Base-by-base conservation (phyloP, 2,797 vertebrate species). In the Sebastes alutus region DNA sequence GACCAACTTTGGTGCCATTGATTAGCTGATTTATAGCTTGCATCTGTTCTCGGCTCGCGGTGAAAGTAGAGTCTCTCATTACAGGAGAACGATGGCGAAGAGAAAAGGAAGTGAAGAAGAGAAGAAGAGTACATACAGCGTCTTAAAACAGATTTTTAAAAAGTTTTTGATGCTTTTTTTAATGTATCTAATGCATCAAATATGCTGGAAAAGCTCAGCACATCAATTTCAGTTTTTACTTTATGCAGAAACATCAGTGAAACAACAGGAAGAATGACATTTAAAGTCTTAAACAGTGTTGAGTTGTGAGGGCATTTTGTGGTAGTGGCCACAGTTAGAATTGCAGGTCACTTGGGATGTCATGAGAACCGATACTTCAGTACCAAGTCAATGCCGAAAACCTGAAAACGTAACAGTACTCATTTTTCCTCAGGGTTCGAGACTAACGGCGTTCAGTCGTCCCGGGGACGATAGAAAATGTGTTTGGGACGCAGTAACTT, bases 1-100 rank as follows among this genome's bases (percentile, higher is more conserved):
- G 89, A 93, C 87, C 84, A 87, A 92, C 91, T 94, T 90, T 80
- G 84, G 84, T 82, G 75, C 89, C 88, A 92, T 92, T 92, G 93
- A 94, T 94, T 89, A 85, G 83, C 80, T 88, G 84, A 92, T 93
- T 92, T 90, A 92, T 89, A 67, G 65, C 84, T 75, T 75, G 81
- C 88, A 92, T 91, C 88, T 92, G 82, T 77, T 83, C 60, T 78
- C 60, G 33, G 82, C 74, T 81, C 72, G 67, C 56, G 64, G 79
- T 75, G 77, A 89, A 86, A 82, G 61, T 72, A 77, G 75, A 81
- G 68, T 8, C 5, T 13, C 66, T 88, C 72, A 77, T 89, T 87
- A 81, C 22, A 42, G 52, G 25, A 75, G 22, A 75, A 64, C 1
- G 10, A 32, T 2, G 52, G 22, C 13, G 42, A 11, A 29, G 4